Evolutionary conservation across 2,888 invertebrate species (phyloP).

Genomic region (Rhopalosiphum nymphaeae): DNA sequence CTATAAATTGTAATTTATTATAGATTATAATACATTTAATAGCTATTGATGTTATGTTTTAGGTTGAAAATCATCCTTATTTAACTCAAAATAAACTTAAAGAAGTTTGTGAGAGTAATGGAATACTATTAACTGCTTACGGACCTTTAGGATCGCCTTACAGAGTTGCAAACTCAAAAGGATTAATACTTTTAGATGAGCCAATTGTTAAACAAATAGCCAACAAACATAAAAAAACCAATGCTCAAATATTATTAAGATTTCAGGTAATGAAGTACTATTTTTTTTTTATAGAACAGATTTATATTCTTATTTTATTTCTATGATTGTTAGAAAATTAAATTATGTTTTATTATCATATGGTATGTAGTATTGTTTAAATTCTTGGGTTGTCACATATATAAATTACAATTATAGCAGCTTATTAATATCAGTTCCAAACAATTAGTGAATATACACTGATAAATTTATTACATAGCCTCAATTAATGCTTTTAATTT

Average conservation of each 20-base stretch:
- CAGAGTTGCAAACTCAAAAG: slow-evolving; percentile 81
- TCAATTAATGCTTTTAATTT: neutral
- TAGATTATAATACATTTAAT: neutral
- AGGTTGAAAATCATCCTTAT: slow-evolving; percentile 62
- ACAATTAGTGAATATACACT: neutral
- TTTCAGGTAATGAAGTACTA: slow-evolving; percentile 71
- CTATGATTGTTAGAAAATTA: neutral
- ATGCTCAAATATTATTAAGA: slow-evolving; percentile 80
- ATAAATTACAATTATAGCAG: neutral
- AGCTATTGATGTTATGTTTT: neutral
- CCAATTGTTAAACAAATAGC: slow-evolving; percentile 77
- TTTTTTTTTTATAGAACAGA: neutral
- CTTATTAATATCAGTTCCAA: neutral
- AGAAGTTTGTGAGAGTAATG: slow-evolving; percentile 78
- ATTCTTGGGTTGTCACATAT: neutral
- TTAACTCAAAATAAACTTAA: slow-evolving; percentile 78
- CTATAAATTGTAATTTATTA: neutral
- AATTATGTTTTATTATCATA: neutral
- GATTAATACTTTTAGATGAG: slow-evolving; percentile 81
- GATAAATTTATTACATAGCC: neutral
- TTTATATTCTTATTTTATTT: neutral
- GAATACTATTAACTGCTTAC: slow-evolving; percentile 83
- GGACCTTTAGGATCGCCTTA: slow-evolving; percentile 88
- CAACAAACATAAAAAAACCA: slow-evolving; percentile 76
- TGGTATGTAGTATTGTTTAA: neutral